Conservation (phyloP, 92 coral and sea anemone species). For the Parazoanthus swiftii region DNA sequence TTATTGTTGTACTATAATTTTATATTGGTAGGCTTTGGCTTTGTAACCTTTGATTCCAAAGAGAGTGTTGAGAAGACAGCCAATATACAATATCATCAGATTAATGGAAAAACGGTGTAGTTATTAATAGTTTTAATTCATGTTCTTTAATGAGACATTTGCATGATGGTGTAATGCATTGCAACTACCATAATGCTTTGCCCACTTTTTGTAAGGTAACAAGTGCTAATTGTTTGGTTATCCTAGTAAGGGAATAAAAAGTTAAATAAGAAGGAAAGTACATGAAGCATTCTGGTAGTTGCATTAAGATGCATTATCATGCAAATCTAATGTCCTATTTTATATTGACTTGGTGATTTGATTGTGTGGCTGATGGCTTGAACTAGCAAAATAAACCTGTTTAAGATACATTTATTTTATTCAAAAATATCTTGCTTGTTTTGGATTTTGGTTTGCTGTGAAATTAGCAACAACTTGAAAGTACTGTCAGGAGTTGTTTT, state of each 20-base stretch:
- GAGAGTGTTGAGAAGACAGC: slow-evolving; percentile 87
- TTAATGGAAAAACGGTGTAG: slow-evolving; percentile 99
- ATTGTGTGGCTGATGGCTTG: neutral
- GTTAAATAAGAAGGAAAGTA: too few relatives aligned
- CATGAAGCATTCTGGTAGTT: too few relatives aligned
- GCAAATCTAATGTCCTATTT: neutral
- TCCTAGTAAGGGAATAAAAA: too few relatives aligned
- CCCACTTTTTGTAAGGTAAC: too few relatives aligned
- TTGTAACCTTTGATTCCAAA: slow-evolving; percentile 95
- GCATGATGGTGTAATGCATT: too few relatives aligned
- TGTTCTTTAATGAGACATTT: neutral
- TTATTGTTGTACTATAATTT: slow-evolving; percentile 54
- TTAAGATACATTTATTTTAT: too few relatives aligned
- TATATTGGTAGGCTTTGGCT: slow-evolving; percentile 98
- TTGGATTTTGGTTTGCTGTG: neutral
- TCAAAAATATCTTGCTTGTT: neutral
- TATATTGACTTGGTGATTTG: neutral
- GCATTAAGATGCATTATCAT: too few relatives aligned
- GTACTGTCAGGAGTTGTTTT: too few relatives aligned
- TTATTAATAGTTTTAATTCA: slow-evolving; percentile 62
- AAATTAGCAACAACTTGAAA: too few relatives aligned
- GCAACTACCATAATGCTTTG: too few relatives aligned
- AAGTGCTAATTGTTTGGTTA: too few relatives aligned
- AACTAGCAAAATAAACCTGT: neutral
- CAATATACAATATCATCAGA: slow-evolving; percentile 85